A percentile compares a stretch with the other conserved stretches of the same genome.
These are phyloP conservation scores for Xestia xanthographa DNA, from an alignment of 2,888 invertebrate genomes.

Conservation along the genomic window DNA sequence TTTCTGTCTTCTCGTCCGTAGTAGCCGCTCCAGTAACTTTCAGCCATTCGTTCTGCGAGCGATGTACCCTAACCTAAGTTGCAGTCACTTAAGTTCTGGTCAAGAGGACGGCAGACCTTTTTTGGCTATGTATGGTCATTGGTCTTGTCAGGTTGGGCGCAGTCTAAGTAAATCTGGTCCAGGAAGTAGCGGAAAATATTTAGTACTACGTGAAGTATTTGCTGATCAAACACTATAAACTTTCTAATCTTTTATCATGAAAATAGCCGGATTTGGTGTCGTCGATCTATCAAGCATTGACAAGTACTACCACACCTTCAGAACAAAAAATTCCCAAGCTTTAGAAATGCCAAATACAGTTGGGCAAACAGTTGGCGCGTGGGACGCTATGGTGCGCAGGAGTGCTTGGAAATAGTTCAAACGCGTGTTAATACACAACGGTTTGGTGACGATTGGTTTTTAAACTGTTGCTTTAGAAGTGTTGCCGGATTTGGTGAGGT, in stretches of 20 bases:
- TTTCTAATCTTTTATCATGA: conserved; percentile 11
- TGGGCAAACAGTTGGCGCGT: conserved; percentile 59
- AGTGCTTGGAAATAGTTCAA: conserved; percentile 54
- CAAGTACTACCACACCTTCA: conserved; percentile 32
- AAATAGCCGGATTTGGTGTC: neutral
- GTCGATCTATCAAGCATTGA: conserved; percentile 17
- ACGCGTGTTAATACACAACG: conserved; percentile 31
- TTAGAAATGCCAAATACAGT: conserved; percentile 63
- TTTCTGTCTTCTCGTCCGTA: neutral
- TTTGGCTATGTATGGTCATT: neutral
- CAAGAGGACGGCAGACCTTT: neutral
- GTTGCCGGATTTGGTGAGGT: neutral
- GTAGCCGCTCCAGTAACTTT: neutral
- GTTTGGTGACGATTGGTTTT: conserved; percentile 42
- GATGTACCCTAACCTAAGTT: neutral
- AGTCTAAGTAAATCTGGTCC: no score
- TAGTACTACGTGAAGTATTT: neutral
- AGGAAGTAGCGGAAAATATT: neutral
- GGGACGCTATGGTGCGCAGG: conserved; percentile 48
- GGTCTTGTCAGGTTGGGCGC: neutral
- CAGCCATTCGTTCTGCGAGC: neutral
- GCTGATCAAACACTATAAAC: neutral
- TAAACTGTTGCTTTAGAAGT: conserved; percentile 43
- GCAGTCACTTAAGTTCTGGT: neutral
- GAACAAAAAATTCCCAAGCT: conserved; percentile 54